Conservation (phyloP, 2,888 invertebrate genomes). For the Drosophila recens region DNA sequence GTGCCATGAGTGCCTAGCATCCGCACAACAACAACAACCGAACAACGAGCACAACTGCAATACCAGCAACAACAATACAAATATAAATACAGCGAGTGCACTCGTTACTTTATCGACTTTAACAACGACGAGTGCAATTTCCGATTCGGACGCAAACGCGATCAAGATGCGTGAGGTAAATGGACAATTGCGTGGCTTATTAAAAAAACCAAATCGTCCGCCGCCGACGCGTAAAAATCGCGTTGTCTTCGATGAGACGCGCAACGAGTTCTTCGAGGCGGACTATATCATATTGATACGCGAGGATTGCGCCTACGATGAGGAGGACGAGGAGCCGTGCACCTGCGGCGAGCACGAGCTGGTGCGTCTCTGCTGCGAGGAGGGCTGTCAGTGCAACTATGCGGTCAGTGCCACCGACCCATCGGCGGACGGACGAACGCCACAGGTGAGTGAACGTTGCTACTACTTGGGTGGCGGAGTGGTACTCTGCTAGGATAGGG, state of each 20-base stretch:
- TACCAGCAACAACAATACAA: conserved; percentile 1
- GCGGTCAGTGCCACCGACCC: conserved; percentile 74
- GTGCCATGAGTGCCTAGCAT: conserved; percentile 66
- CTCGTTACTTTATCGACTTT: conserved; percentile 12
- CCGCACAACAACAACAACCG: conserved; percentile 15
- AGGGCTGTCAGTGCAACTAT: conserved; percentile 88
- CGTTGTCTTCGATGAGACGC: conserved; percentile 94
- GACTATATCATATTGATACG: conserved; percentile 96
- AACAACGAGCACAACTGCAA: conserved; percentile 22
- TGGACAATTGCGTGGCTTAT: conserved; percentile 86
- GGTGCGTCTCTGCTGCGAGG: conserved; percentile 88
- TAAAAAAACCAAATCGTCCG: conserved; percentile 90
- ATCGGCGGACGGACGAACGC: conserved; percentile 75
- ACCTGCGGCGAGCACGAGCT: conserved; percentile 90
- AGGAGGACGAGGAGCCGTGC: conserved; percentile 91
- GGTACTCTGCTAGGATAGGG: no score
- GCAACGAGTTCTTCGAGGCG: conserved; percentile 96
- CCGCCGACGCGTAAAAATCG: conserved; percentile 90
- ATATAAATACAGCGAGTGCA: conserved; percentile 34
- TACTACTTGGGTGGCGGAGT: no score
- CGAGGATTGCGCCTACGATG: conserved; percentile 94
- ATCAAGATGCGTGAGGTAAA: conserved; percentile 85
- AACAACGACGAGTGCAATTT: background rate
- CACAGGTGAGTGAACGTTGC: conserved; percentile 81
- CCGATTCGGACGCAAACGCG: background rate